Evolutionary conservation across 2,113 vertebrate genomes (phyloP), one percentile per base, ranked within the genome.

Genomic region (Chlamydotis undulata): DNA sequence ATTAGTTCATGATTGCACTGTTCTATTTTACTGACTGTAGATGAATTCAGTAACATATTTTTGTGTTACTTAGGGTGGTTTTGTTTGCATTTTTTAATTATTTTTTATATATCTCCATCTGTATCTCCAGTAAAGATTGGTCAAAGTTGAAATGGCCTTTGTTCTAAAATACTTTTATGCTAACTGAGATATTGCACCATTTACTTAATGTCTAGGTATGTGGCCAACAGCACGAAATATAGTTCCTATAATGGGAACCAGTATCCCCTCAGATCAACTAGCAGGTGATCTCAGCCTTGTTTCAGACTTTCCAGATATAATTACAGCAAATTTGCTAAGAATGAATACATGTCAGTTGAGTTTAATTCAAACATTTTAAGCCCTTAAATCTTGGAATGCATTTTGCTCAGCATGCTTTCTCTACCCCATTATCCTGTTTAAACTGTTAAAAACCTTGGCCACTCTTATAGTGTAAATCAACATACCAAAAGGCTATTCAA

Each of bases 331-430:
- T 95, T 89, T 96, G 47, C 76, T 83, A 87, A 83, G 93, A 97
- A 89, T 94, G 85, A 90, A 79, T 96, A 76, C 83, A 86, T 90
- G 93, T 83, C 94, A 83, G 25, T 96, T 96, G 68, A 84, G 87
- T 93, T 96, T 96, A 95, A 95, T 94, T 94, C 94, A 95, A 67
- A 89, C 77, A 87, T 96, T 96, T 96, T 90, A 97, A 92, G 91
- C 73, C 88, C 74, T 94, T 96, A 93, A 70, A 83, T 92, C 71
- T 76, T 94, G 87, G 64, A 96, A 95, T 92, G 52, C 73, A 86
- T 96, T 96, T 91, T 95, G 78, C 94, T 53, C 96, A 88, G 96
- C 96, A 90, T 78, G 95, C 19, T 88, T 83, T 70, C 91, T 93
- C 75, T 81, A 64, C 55, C 35, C 88, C 82, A 93, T 96, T 96